Conservation (phyloP, 2,797 vertebrate genomes). For the Eptatretus atami region DNA sequence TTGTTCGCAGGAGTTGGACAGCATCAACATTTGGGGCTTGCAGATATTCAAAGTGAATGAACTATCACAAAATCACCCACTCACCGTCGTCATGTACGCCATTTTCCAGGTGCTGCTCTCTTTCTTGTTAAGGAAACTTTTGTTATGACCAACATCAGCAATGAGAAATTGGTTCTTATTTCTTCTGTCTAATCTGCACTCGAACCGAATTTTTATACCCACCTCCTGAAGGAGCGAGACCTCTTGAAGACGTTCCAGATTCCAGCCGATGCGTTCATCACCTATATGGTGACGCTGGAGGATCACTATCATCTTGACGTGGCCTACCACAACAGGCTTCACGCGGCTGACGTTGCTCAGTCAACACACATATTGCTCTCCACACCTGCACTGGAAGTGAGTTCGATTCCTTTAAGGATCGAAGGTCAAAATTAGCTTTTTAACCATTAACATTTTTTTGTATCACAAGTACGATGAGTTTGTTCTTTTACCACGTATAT, state of each 20-base stretch:
- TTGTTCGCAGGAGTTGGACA: conserved; percentile 42
- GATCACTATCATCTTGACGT: conserved; percentile 52
- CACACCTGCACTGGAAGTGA: conserved; percentile 48
- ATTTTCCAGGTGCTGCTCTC: conserved; percentile 55
- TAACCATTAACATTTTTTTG: no score
- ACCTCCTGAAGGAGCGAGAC: conserved; percentile 31
- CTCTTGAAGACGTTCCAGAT: conserved; percentile 59
- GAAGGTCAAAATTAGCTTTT: no score
- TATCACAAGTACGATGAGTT: no score
- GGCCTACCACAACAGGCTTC: conserved; percentile 67
- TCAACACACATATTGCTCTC: conserved; percentile 61
- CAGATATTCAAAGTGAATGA: conserved; percentile 77
- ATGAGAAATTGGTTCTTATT: no score
- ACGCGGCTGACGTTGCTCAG: conserved; percentile 61
- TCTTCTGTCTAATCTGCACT: no score
- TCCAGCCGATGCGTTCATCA: conserved; percentile 37
- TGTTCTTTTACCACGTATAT: no score
- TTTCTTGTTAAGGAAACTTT: neutral
- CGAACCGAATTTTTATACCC: no score
- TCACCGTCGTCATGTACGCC: conserved; percentile 81
- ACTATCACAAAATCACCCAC: conserved; percentile 56
- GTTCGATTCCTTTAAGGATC: neutral
- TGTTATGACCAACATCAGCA: neutral
- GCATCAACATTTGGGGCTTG: conserved; percentile 83
- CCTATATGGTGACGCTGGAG: conserved; percentile 61